Evolutionary conservation across 2,888 invertebrate species (phyloP).

Genomic region (Punctoribates punctum): DNA sequence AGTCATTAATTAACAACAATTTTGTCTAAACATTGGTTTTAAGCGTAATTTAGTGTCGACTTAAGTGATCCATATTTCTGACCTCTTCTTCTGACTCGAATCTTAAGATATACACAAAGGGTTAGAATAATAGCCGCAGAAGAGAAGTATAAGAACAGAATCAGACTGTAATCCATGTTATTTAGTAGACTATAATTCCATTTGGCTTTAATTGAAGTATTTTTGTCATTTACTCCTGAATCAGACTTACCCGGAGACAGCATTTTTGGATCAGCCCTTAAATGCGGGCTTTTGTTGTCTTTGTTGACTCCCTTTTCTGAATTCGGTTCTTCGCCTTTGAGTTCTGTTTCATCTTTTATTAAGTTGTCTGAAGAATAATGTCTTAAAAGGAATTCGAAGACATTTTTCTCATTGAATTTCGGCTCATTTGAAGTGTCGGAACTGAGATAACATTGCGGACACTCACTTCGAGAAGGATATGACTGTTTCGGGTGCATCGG

Average conservation of each 20-base stretch:
- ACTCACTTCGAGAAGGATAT: slow-evolving; percentile 69
- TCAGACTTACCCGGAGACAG: background rate
- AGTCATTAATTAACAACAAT: background rate
- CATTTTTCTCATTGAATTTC: slow-evolving; percentile 63
- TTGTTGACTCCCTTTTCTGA: background rate
- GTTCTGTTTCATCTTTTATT: slow-evolving; percentile 30
- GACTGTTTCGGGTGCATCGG: slow-evolving; percentile 81
- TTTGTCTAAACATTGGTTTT: background rate
- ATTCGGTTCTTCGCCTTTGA: background rate
- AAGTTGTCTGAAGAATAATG: slow-evolving; percentile 56
- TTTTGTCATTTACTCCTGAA: background rate
- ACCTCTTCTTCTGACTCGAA: slow-evolving; percentile 57
- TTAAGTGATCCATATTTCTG: slow-evolving; percentile 31
- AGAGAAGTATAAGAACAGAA: slow-evolving; percentile 69
- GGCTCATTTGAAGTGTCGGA: slow-evolving; percentile 5
- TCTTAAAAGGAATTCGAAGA: slow-evolving; percentile 62
- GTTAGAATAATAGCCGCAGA: slow-evolving; percentile 70
- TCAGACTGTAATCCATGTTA: slow-evolving; percentile 69
- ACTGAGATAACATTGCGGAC: slow-evolving; percentile 61
- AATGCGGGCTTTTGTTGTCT: background rate
- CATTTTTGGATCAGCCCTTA: too few relatives aligned
- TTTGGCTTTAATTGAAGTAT: slow-evolving; percentile 42
- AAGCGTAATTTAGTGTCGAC: slow-evolving; percentile 9
- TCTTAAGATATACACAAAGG: slow-evolving; percentile 71
- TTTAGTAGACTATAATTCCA: slow-evolving; percentile 56